Evolutionary conservation across 2,113 vertebrate species (phyloP).

Genomic region (Dolichallabes microphthalmus): DNA sequence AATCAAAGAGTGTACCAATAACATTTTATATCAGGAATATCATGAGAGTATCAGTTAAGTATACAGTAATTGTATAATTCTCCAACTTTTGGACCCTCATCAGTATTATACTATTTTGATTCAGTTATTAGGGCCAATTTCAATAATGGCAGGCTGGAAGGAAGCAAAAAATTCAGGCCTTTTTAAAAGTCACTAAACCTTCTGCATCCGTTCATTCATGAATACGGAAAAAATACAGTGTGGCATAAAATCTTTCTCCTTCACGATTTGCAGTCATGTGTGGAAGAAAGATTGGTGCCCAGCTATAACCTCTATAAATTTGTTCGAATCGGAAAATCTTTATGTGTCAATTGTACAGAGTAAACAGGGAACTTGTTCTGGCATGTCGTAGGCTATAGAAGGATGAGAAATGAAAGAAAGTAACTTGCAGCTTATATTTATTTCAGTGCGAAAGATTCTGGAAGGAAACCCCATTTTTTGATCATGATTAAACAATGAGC

Average conservation of each 20-base stretch:
- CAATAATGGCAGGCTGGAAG: not conserved
- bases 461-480: not conserved
- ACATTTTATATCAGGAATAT: not conserved
- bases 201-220: conserved; percentile 6
- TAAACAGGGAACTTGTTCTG: not conserved
- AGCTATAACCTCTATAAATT: not conserved
- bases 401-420: not conserved
- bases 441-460: not conserved
- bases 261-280: not conserved
- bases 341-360: not conserved
- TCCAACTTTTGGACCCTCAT: not conserved
- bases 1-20: not conserved
- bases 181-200: not conserved
- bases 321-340: not conserved
- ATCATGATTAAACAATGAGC: not conserved
- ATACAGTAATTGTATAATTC: not conserved
- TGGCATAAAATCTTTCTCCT: not conserved
- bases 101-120: not conserved
- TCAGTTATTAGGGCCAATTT: not conserved
- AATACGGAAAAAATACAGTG: not conserved
- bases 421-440: not conserved
- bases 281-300: not conserved
- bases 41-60: not conserved
- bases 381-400: not conserved
- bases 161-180: not conserved